phyloP scores from a whole-genome alignment of 2,113 vertebrate species.

The Pachycephala philippinensis region DNA sequence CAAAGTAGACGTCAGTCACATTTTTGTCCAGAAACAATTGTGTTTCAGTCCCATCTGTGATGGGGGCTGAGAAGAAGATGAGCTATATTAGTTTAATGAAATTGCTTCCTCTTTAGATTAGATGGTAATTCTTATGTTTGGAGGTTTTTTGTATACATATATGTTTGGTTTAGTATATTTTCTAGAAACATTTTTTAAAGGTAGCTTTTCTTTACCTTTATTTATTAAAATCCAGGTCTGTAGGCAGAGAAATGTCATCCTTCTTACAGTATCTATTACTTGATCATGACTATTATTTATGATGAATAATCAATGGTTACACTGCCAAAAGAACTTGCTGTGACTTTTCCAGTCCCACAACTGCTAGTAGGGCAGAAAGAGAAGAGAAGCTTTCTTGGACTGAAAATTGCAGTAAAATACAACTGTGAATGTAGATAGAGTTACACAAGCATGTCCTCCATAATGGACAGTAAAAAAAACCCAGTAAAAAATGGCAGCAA shows the following conservation, averaged over 20 bases:
- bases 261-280: not conserved
- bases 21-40: slow-evolving; percentile 35
- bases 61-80: not conserved
- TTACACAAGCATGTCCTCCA: not conserved
- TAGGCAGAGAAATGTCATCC: not conserved
- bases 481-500: not conserved
- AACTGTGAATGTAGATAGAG: not conserved
- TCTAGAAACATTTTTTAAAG: not conserved
- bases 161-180: not conserved
- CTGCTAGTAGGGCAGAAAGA: not conserved
- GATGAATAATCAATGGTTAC: not conserved
- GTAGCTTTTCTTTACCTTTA: not conserved
- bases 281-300: not conserved
- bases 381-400: not conserved
- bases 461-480: too few relatives aligned
- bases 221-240: not conserved
- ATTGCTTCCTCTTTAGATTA: not conserved
- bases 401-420: not conserved
- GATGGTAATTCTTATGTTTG: not conserved
- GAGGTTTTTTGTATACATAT: fast-evolving
- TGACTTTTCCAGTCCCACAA: not conserved
- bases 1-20: slow-evolving; percentile 24
- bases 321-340: not conserved
- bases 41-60: slow-evolving; percentile 12
- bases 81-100: slow-evolving; percentile 4